Base-by-base conservation (phyloP, 2,113 vertebrate species). In the Eretmochelys imbricata region DNA sequence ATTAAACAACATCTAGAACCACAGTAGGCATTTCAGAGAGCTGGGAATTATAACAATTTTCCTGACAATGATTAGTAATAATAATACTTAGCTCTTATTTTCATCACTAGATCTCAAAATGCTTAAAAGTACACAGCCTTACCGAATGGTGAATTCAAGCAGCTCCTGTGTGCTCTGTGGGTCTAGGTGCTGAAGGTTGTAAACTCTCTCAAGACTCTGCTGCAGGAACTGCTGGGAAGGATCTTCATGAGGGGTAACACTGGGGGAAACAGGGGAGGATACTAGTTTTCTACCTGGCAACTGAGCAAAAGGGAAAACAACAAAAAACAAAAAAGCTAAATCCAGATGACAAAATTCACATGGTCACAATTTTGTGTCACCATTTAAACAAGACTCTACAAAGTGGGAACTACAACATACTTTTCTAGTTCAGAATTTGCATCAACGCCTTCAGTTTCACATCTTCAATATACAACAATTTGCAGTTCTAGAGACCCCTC, bases 91-190 rank as follows among this genome's bases (percentile, higher is more conserved):
- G 19, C n/a, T 72, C 65, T 72, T 38, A 38, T 38, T 72, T 72
- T 38, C 65, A 72, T 38, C 65, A 38, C 65, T 22, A 72, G 19
- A 72, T 38, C 65, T 72, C 65, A 72, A 38, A 72, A 19, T 5
- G 2, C 29, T 53, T 17, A 27, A 35, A 78, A 42, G 65, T 22
- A 11, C 0, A 7, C 38, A 20, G 29, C 27, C 95, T 89, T 59
- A 99, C 99, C 99, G 98, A 92, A 99, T 99, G 82, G 99, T 99
- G 88, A 99, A 98, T 92, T 99, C 98, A 17, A 99, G 98, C 89
- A 99, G 98, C 90, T 99, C 99, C 97, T 99, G 99, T 20, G 99
- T 98, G 93, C 99, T 99, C 13, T 98, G 98, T 0, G 99, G 98
- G 69, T 99, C 99, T 1, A 99, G 98, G 92, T 99, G 99, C 95